These are phyloP conservation scores for Halictus quadricinctus DNA, from an alignment of 2,888 invertebrate genomes.

Conservation along the genomic window DNA sequence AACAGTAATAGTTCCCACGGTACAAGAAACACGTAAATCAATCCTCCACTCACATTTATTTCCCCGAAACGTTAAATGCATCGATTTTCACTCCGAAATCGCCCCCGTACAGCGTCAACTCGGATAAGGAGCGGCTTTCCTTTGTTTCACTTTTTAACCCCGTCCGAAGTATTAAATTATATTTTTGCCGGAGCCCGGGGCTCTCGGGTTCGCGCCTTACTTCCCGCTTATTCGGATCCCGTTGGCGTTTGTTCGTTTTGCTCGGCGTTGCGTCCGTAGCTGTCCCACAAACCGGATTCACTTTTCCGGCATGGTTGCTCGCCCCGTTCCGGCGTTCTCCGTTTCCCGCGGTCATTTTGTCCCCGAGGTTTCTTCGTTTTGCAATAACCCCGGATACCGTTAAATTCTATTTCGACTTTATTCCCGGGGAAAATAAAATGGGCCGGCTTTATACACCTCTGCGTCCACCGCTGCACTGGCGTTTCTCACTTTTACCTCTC, in stretches of 20 bases:
- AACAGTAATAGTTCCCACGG: too few species aligned
- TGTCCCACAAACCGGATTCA: slow-evolving; percentile 49
- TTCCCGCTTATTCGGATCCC: slow-evolving; percentile 56
- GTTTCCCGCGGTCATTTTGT: slow-evolving; percentile 30
- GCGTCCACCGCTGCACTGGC: not conserved
- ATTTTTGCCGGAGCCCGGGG: slow-evolving; percentile 7
- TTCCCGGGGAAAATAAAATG: slow-evolving; percentile 34
- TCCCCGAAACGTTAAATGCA: not conserved
- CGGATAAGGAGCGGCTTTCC: not conserved
- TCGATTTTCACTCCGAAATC: not conserved
- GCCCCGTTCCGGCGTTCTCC: not conserved
- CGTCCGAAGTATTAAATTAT: slow-evolving; percentile 49
- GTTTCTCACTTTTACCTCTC: not conserved
- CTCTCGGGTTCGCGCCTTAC: slow-evolving; percentile 44
- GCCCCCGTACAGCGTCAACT: not conserved
- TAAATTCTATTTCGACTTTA: slow-evolving; percentile 55
- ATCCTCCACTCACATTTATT: not conserved
- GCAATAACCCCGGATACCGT: slow-evolving; percentile 47
- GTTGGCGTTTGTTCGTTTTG: slow-evolving; percentile 51
- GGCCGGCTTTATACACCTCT: slow-evolving; percentile 6
- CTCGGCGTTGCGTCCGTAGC: slow-evolving; percentile 29
- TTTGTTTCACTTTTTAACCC: slow-evolving; percentile 37
- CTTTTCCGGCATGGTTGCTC: not conserved
- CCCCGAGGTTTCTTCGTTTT: slow-evolving; percentile 26
- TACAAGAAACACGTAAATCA: not conserved